These are phyloP conservation scores for Microcaecilia unicolor DNA, from an alignment of 2,797 vertebrate genomes.

Conservation along the genomic window DNA sequence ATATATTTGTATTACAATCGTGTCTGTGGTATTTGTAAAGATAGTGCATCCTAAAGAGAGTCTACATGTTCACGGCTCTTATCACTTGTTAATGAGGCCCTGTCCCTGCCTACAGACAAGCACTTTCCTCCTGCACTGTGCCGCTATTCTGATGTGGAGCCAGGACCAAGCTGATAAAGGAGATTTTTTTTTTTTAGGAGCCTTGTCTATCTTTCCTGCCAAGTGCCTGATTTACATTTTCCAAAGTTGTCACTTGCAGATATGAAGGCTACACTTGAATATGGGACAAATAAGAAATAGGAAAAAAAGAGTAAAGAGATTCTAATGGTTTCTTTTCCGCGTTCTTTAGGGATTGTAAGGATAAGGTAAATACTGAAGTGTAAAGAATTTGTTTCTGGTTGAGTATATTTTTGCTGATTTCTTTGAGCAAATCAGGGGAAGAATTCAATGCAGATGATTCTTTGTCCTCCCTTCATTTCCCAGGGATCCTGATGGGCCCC, in stretches of 20 bases:
- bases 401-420: too few relatives aligned
- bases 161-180: conserved; percentile 68
- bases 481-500: too few relatives aligned
- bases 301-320: conserved; percentile 32
- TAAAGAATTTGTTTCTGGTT: too few relatives aligned
- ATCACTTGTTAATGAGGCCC: conserved; percentile 76
- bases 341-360: conserved; percentile 27
- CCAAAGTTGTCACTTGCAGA: conserved; percentile 62
- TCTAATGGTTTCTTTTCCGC: conserved; percentile 38
- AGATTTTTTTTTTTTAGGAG: conserved; percentile 68
- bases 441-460: too few relatives aligned
- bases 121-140: conserved; percentile 55
- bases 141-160: conserved; percentile 58
- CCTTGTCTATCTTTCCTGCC: conserved; percentile 70
- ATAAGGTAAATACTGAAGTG: too few relatives aligned
- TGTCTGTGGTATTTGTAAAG: too few relatives aligned
- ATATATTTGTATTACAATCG: too few relatives aligned
- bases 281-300: conserved; percentile 37
- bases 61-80: conserved; percentile 59
- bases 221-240: conserved; percentile 67
- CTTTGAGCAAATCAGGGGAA: too few relatives aligned
- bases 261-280: conserved; percentile 51
- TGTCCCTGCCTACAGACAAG: conserved; percentile 67
- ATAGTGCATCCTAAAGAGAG: conserved; percentile 39
- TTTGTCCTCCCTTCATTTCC: too few relatives aligned